A percentile compares a stretch with the other conserved stretches of the same genome.
phyloP scores from a whole-genome alignment of 2,797 vertebrate genomes.

The Phoebastria nigripes region DNA sequence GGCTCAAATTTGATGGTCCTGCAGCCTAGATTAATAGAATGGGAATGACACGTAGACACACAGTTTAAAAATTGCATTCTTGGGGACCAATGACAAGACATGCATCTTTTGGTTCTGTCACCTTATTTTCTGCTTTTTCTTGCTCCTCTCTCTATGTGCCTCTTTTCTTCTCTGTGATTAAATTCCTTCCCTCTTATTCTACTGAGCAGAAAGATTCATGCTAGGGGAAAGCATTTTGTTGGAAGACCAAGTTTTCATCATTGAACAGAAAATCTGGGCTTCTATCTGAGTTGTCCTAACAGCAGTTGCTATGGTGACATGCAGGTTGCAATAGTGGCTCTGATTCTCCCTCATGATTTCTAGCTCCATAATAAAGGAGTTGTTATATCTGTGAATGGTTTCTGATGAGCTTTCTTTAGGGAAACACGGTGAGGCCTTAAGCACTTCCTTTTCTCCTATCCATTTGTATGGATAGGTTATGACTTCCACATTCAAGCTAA shows the following conservation, averaged over 20 bases:
- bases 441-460: background rate
- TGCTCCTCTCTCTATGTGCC: background rate
- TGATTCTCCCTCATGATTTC: background rate
- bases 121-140: background rate
- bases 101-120: background rate
- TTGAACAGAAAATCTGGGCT: background rate
- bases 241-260: background rate
- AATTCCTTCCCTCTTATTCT: background rate
- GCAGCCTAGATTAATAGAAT: background rate
- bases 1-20: background rate
- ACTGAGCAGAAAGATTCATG: background rate
- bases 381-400: background rate
- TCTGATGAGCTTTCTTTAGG: background rate
- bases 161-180: background rate
- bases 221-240: background rate
- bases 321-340: background rate
- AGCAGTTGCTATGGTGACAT: slow-evolving; percentile 27
- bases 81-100: background rate
- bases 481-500: background rate
- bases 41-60: background rate
- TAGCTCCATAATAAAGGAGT: background rate
- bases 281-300: background rate
- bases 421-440: background rate
- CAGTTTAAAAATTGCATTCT: background rate
- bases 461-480: background rate